Percentiles rank a stretch among this genome's conserved stretches.
Evolutionary conservation across 2,888 invertebrate genomes (phyloP).

Genomic region (Scrobipalpa atriplicella): DNA sequence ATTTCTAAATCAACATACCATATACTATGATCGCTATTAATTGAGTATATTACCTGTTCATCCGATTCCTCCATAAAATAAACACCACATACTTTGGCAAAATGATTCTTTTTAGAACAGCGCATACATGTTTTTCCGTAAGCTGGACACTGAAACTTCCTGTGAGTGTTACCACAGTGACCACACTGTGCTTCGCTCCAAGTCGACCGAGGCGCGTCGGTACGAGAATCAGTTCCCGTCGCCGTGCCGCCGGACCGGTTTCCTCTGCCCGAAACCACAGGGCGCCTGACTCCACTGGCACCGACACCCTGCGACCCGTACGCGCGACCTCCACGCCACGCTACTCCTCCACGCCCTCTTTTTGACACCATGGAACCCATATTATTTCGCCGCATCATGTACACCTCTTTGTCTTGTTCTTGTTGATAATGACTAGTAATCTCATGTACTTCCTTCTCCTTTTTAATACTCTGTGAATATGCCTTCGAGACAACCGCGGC

Average conservation of each 20-base stretch:
- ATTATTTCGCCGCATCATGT: neutral
- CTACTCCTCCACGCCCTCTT: neutral
- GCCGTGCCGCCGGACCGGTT: neutral
- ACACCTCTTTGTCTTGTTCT: neutral
- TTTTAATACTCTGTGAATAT: constrained; percentile 27
- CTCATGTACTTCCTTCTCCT: constrained; percentile 9
- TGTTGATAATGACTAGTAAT: constrained; percentile 16
- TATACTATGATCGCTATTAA: neutral
- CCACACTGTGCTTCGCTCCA: neutral
- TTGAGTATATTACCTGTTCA: constrained; percentile 17
- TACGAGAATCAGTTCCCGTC: too few relatives aligned
- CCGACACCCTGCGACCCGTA: neutral
- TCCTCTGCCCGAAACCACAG: neutral
- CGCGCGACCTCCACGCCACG: neutral
- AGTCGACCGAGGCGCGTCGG: too few relatives aligned
- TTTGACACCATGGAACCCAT: neutral
- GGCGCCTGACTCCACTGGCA: neutral
- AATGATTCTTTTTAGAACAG: constrained; percentile 27
- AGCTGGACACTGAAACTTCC: constrained; percentile 26
- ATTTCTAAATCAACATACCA: constrained; percentile 25
- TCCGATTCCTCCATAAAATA: constrained; percentile 20
- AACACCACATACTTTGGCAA: constrained; percentile 27
- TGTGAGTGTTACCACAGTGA: constrained; percentile 26
- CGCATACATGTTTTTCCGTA: constrained; percentile 27
- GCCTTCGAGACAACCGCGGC: constrained; percentile 25